Base-by-base conservation (phyloP, 2,888 invertebrate species). In the Eilema sororculum region DNA sequence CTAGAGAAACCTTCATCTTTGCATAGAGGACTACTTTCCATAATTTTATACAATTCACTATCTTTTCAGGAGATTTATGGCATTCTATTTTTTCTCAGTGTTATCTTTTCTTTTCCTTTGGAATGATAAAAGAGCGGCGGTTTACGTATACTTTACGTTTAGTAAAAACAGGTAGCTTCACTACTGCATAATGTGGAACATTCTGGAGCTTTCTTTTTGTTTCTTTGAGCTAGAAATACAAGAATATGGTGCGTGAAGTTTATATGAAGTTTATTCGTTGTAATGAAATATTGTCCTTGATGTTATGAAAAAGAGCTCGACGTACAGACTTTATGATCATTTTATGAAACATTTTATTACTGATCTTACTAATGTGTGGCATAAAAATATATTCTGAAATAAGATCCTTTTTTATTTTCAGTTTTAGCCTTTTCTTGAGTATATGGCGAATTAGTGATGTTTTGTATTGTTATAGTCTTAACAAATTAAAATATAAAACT, bases 41-140 rank as follows among this genome's bases (percentile, higher is more conserved):
- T 86, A 86, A 87, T 85, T 84, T 82, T 82, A 73, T 82, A 76
- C 78, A 80, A 78, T 77, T 84, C 81, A 78, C 85, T 87, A 87
- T 87, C 86, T 85, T 72, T 75, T 75, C 59, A 70, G 73, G 71
- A 82, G 83, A 87, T 87, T 86, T 84, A 87, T 81, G 71, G 68
- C 71, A 64, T 68, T 78, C 81, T 73, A 82, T 83, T 86, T 84
- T 83, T 80, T 82, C 80, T 80, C 71, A 69, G 28, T 76, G 77
- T 84, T 87, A 85, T 83, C 84, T 84, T 82, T 80, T 72, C 65
- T 68, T 68, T 64, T 78, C 71, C 64, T 68, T 71, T 65, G 30
- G 74, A 76, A 77, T 65, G 74, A 74, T 65, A 52, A 81, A 78
- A 80, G 78, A 81, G 71, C 75, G 72, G 33, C 16, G 66, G 58